Conservation (phyloP, 2,113 vertebrate species). For the Perognathus longimembris region DNA sequence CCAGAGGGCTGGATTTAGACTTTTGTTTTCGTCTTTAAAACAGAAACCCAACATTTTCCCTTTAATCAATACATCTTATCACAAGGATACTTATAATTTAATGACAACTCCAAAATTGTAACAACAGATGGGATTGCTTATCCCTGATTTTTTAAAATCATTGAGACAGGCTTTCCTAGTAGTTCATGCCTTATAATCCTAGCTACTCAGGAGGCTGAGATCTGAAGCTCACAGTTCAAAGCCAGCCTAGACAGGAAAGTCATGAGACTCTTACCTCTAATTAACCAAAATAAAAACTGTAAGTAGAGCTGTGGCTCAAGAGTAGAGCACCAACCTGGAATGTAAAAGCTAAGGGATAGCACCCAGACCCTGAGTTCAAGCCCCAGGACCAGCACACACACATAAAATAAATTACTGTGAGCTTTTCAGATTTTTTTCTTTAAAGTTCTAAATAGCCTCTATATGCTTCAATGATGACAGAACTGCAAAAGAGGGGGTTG, state of each 20-base stretch:
- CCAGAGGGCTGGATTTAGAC: background rate
- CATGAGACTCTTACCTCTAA: too few relatives aligned
- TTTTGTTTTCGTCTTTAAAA: background rate
- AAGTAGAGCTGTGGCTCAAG: too few relatives aligned
- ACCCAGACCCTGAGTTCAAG: too few relatives aligned
- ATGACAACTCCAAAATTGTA: constrained; percentile 28
- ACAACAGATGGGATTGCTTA: background rate
- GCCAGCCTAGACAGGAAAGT: too few relatives aligned
- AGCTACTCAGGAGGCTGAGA: too few relatives aligned
- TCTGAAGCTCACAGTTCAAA: too few relatives aligned
- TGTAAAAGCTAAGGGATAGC: too few relatives aligned
- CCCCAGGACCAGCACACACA: too few relatives aligned
- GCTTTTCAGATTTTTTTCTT: background rate
- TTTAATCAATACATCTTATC: background rate
- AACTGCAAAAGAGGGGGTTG: background rate
- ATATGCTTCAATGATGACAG: background rate
- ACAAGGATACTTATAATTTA: background rate
- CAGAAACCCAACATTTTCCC: background rate
- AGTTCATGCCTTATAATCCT: too few relatives aligned
- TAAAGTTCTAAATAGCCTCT: background rate
- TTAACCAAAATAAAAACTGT: too few relatives aligned
- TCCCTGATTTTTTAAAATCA: background rate
- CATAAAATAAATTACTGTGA: background rate
- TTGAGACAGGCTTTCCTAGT: too few relatives aligned
- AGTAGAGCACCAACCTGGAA: too few relatives aligned